These are phyloP conservation scores for Perizoma affinitatum DNA, from an alignment of 2,888 invertebrate species.

Conservation along the genomic window DNA sequence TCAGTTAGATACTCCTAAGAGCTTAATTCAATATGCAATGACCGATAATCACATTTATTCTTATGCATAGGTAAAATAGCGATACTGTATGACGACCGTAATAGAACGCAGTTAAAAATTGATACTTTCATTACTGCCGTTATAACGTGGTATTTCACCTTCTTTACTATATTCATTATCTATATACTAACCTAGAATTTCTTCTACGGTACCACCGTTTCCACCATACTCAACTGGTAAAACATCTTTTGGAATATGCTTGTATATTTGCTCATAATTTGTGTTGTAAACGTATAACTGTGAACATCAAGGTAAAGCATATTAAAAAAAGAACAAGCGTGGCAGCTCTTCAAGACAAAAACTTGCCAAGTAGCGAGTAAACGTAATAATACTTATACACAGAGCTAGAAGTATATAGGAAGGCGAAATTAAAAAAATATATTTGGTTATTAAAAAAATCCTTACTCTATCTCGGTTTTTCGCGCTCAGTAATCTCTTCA, in stretches of 20 bases:
- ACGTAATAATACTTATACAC: no score
- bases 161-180: neutral
- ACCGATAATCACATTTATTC: neutral
- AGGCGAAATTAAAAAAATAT: no score
- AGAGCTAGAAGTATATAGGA: no score
- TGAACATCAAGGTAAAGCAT: constrained; percentile 36
- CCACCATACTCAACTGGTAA: constrained; percentile 88
- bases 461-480: constrained; percentile 84
- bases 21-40: neutral
- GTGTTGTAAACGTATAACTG: constrained; percentile 83
- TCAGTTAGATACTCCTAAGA: neutral
- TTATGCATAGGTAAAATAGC: no score
- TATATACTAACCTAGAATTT: constrained; percentile 60
- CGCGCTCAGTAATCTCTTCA: constrained; percentile 82
- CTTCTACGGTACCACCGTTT: constrained; percentile 77
- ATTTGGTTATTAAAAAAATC: no score
- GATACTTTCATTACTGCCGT: no score
- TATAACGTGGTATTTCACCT: no score
- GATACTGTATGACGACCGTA: no score
- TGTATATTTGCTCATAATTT: constrained; percentile 82
- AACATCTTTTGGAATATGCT: constrained; percentile 82
- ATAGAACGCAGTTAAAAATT: no score
- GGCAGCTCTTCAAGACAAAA: no score
- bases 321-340: neutral
- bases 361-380: no score